Base-by-base conservation (phyloP, 2,797 vertebrate species). In the Morus bassanus region DNA sequence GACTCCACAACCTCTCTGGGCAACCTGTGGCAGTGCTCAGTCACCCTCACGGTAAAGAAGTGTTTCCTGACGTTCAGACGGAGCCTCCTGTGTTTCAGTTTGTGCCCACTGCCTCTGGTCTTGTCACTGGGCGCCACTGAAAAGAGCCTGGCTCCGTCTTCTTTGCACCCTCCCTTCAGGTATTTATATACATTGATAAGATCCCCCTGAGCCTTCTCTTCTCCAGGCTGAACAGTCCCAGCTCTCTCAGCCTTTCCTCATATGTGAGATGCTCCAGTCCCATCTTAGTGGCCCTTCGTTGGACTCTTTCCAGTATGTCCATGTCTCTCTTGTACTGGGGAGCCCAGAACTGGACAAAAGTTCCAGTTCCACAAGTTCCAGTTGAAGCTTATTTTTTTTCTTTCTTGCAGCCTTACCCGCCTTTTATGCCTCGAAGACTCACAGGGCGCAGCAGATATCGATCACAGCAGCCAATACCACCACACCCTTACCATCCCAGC, bases 381-480 rank as follows among this genome's bases (percentile, higher is more conserved):
- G n/a, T 65, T 96, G 80, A 92, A 95, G 61, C 53, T 83, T 88
- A 89, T 83, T 94, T 89, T 95, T 95, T 88, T 96, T 95, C 56
- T 87, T 63, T 91, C 61, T 93, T 90, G 70, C 97, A 99, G 99
- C 99, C 99, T 89, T 99, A 99, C 96, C 98, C 99, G 89, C 98
- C 99, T 81, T 99, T 99, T 96, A 99, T 99, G 99, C 99, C 99
- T 97, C 99, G 99, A 76, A 98, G 99, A 97, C 98, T 99, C 94
- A 98, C 99, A 82, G 98, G 98, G 91, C 98, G 99, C 65, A 99
- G 98, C 84, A 98, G 99, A 95, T 99, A 99, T 79, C 98, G 99
- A 89, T 99, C 99, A 45, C 99, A 99, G 96, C 99, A 99, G 96
- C 97, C 99, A 31, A 98, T 99, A 54, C 98, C 99, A n/a, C 99